Evolutionary conservation across 1,140 invertebrate genomes (phyloP).

Genomic region (Zaprionus capensis): DNA sequence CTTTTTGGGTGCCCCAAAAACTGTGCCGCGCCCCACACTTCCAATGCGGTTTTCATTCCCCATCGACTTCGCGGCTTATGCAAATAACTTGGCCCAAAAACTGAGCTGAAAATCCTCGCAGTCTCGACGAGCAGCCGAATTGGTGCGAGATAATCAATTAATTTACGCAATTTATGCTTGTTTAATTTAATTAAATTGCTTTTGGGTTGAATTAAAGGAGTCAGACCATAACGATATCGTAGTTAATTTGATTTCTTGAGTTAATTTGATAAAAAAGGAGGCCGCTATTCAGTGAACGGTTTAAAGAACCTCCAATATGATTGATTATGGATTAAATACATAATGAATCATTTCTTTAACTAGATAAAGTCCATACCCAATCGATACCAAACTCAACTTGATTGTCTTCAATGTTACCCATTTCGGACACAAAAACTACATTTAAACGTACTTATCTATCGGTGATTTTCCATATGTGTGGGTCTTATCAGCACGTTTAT

Average conservation of each 20-base stretch:
- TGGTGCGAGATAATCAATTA: constrained; percentile 20
- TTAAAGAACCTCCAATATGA: background rate
- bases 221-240: background rate
- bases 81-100: constrained; percentile 31
- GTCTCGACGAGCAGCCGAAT: background rate
- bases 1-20: background rate
- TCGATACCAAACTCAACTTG: background rate
- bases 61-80: constrained; percentile 12
- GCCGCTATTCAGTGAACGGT: background rate
- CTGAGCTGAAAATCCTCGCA: constrained; percentile 14
- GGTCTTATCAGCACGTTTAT: constrained; percentile 25
- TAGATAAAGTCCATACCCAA: background rate
- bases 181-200: constrained; percentile 28
- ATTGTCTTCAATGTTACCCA: background rate
- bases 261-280: background rate
- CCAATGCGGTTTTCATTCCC: background rate
- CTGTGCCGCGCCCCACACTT: constrained; percentile 17
- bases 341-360: background rate
- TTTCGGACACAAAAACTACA: background rate
- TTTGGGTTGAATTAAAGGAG: background rate
- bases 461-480: background rate
- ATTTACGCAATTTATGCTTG: constrained; percentile 11
- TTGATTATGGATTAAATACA: background rate
- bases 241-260: constrained; percentile 1
- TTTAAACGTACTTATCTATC: background rate